Evolutionary conservation across 2,797 vertebrate genomes (phyloP), one percentile per base, ranked within the genome.

Genomic region (Pseudopleuronectes americanus): DNA sequence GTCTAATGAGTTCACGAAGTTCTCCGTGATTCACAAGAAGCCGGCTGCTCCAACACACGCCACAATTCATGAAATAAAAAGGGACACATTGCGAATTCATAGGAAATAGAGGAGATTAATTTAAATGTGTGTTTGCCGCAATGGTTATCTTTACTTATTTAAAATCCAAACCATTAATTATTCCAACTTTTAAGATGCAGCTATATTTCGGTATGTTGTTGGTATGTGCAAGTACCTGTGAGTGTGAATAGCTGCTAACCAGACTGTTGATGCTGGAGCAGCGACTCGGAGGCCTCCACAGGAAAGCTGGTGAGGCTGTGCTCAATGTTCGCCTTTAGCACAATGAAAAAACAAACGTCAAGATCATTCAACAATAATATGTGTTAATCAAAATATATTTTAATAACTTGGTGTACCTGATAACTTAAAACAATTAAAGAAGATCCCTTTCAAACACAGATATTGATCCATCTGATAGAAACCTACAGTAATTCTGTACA

Each of bases 211-310:
- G 12, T 21, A 24, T n/a, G 22, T 13, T n/a, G 36, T 45, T 45
- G 9, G 12, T 16, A 19, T 41, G 33, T 67, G 54, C 13, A 45
- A 51, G 90, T 92, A 97, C 97, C 96, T 98, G 96, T 58, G 95
- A 86, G 76, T 95, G 96, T 71, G 96, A 92, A 85, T 94, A 96
- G 87, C 65, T 94, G 95, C 96, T 96, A 68, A 96, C 92, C 67
- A 99, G 89, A 68, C 97, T 99, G 93, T 93, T 97, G 92, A 98
- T 92, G 79, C 97, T 99, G 84, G 97, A 99, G 89, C 96, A 98
- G 55, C 96, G 95, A 89, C 96, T 99, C 52, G 96, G 97, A 56
- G 97, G 93, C 64, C 92, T 97, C 97, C 97, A 99, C 49, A 93
- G 64, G 65, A 93, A 94, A 2, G 94, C 87, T 43, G 94, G 80